A percentile compares a stretch with the other conserved stretches of the same genome.
phyloP scores from a whole-genome alignment of 1,140 invertebrate genomes.

The Pseudomyrmex flavicornis region DNA sequence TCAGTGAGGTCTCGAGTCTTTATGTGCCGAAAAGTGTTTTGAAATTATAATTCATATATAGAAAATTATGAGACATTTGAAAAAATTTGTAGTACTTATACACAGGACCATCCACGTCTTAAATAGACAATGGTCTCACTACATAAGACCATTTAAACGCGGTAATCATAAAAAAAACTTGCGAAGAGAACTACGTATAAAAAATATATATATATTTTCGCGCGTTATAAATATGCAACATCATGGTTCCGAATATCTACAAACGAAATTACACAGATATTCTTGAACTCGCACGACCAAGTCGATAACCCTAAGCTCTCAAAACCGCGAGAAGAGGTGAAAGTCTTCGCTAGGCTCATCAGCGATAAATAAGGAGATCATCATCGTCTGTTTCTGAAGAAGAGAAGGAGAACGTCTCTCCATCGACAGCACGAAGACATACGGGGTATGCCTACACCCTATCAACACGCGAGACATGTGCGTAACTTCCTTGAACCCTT shows the following conservation, averaged over 20 bases:
- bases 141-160: no score
- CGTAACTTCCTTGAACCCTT: constrained; percentile 60
- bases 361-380: no score
- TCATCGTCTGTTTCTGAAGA: constrained; percentile 21
- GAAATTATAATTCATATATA: not conserved
- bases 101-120: not conserved
- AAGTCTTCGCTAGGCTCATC: constrained; percentile 64
- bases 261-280: not conserved
- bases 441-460: constrained; percentile 24
- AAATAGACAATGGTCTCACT: no score
- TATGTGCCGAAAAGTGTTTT: not conserved
- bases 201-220: no score
- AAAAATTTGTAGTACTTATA: not conserved
- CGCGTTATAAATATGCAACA: no score
- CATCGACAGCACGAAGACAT: constrained; percentile 28
- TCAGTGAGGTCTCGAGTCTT: not conserved
- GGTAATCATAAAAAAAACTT: no score
- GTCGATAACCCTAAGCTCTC: constrained; percentile 72
- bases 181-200: no score
- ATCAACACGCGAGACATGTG: constrained; percentile 40
- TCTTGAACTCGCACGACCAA: constrained; percentile 26
- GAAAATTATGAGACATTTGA: not conserved
- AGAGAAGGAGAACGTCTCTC: constrained; percentile 59
- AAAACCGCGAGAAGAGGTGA: constrained; percentile 64
- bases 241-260: not conserved